Percentiles rank a stretch among this genome's conserved stretches.
phyloP scores from a whole-genome alignment of 2,888 invertebrate species.

The Lapara coniferarum region DNA sequence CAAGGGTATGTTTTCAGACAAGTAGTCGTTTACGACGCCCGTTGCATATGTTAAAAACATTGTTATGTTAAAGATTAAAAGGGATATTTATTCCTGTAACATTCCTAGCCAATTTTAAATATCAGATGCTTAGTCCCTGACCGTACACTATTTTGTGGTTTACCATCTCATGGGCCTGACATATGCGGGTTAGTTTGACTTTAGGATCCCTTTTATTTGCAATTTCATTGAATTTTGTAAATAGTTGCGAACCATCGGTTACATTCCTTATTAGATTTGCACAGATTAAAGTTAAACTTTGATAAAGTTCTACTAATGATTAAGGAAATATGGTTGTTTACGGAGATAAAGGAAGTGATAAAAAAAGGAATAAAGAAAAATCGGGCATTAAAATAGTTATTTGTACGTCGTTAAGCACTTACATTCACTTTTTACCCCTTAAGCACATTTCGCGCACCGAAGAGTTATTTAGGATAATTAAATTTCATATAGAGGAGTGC shows the following conservation, averaged over 20 bases:
- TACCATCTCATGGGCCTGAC: constrained; percentile 12
- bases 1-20: no score
- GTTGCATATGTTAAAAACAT: not conserved
- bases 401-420: no score
- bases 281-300: not conserved
- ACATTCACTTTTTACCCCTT: no score
- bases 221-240: constrained; percentile 9
- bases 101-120: not conserved
- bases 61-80: not conserved
- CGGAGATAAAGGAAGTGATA: no score
- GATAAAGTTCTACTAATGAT: not conserved
- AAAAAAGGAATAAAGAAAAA: no score
- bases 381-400: no score
- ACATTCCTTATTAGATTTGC: not conserved
- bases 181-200: constrained; percentile 16
- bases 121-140: not conserved
- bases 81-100: no score
- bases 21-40: no score
- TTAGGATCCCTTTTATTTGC: constrained; percentile 18
- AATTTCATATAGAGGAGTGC: no score
- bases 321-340: no score
- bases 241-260: constrained; percentile 3
- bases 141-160: constrained; percentile 4
- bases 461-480: no score
- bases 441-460: no score